phyloP scores from a whole-genome alignment of 2,797 vertebrate species.

The Diplodus sargus region DNA sequence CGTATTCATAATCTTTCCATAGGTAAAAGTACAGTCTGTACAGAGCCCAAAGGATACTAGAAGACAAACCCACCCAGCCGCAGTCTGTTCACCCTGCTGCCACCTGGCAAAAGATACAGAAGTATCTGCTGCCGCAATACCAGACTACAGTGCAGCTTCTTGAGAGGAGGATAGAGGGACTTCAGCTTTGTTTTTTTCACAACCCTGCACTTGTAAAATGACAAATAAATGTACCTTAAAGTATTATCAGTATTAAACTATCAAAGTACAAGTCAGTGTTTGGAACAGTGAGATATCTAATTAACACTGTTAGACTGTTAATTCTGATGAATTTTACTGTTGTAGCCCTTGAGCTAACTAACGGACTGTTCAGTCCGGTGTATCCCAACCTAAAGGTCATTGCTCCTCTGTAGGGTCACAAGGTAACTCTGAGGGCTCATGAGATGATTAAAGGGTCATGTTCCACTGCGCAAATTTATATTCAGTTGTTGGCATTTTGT shows the following conservation, averaged over 20 bases:
- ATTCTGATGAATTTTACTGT: not conserved
- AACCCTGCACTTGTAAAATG: no score
- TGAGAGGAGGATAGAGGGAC: no score
- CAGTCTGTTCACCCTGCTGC: no score
- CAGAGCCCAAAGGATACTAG: no score
- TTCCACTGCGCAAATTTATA: not conserved
- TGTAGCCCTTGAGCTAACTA: not conserved
- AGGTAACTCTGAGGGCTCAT: not conserved
- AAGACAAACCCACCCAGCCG: no score
- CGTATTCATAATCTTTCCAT: not conserved
- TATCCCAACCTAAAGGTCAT: not conserved
- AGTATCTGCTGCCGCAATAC: no score
- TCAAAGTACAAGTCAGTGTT: not conserved
- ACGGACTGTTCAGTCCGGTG: not conserved
- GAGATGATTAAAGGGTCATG: not conserved
- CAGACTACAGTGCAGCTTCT: no score
- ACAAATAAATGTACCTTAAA: no score
- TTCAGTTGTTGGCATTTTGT: not conserved
- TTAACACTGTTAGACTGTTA: not conserved
- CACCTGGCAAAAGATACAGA: no score
- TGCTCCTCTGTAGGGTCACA: not conserved
- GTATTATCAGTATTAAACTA: not conserved
- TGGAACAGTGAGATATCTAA: not conserved
- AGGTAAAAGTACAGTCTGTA: not conserved
- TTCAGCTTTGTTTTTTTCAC: no score